Evolutionary conservation across 2,113 vertebrate genomes (phyloP).

Genomic region (Stigmatopora nigra): DNA sequence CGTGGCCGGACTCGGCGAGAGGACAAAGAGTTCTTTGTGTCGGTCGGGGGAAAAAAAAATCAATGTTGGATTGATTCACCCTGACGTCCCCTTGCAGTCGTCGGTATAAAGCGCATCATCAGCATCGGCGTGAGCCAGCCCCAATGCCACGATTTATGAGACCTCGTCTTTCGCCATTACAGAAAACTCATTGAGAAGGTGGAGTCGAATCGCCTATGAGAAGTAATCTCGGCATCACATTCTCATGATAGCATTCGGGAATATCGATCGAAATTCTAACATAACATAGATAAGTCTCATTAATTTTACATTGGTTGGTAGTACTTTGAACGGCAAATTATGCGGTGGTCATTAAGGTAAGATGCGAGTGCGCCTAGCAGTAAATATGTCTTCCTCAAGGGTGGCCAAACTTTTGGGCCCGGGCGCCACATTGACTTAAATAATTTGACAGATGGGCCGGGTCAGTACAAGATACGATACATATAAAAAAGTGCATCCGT

Average conservation of each 20-base stretch:
- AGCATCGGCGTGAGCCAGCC: background rate
- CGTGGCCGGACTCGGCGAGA: background rate
- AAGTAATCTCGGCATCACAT: background rate
- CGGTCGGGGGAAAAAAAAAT: background rate
- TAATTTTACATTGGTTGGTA: too few relatives aligned
- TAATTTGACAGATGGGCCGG: too few relatives aligned
- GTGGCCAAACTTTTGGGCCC: too few relatives aligned
- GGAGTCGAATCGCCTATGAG: background rate
- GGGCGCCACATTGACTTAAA: too few relatives aligned
- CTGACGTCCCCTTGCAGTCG: background rate
- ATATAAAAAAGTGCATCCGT: too few relatives aligned
- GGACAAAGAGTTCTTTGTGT: constrained; percentile 1
- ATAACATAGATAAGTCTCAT: background rate
- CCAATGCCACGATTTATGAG: background rate
- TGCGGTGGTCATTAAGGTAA: too few relatives aligned
- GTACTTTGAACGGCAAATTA: too few relatives aligned
- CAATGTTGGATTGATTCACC: background rate
- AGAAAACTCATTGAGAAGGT: background rate
- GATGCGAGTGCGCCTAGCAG: too few relatives aligned
- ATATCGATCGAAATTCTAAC: background rate
- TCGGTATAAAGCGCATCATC: background rate
- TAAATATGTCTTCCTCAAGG: too few relatives aligned
- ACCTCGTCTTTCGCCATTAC: background rate
- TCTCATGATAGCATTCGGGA: background rate
- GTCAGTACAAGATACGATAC: too few relatives aligned